Conservation (phyloP, 2,888 invertebrate genomes). For the Euclidia mi region DNA sequence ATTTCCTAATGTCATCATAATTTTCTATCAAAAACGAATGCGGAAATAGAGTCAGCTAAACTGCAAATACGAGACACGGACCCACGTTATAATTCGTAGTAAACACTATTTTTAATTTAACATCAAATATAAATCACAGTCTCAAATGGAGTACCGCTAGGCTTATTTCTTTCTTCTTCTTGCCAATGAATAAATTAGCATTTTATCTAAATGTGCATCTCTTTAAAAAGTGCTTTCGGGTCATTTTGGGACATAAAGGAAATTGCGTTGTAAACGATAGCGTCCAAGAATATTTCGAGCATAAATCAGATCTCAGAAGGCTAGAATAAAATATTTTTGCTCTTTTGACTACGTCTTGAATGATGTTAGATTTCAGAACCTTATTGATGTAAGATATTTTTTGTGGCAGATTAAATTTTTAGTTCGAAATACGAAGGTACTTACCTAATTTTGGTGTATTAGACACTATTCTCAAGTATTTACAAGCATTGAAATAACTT, state of each 20-base stretch:
- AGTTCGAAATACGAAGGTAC: background rate
- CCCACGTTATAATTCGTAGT: constrained; percentile 31
- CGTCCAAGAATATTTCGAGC: constrained; percentile 56
- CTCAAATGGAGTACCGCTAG: constrained; percentile 76
- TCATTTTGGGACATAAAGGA: constrained; percentile 66
- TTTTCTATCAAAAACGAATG: background rate
- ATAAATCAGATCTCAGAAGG: constrained; percentile 44
- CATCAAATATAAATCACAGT: constrained; percentile 80
- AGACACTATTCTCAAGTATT: too few relatives aligned
- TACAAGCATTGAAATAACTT: too few relatives aligned
- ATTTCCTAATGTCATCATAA: background rate
- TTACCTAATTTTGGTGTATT: too few relatives aligned
- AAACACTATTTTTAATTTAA: constrained; percentile 74
- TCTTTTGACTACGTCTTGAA: constrained; percentile 33
- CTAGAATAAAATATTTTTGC: constrained; percentile 28
- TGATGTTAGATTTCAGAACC: constrained; percentile 36
- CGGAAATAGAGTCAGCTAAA: constrained; percentile 15
- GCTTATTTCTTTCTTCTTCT: constrained; percentile 76
- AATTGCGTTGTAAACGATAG: constrained; percentile 62
- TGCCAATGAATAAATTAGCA: constrained; percentile 88
- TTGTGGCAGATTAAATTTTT: background rate
- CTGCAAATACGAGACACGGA: constrained; percentile 7
- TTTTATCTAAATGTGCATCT: constrained; percentile 86
- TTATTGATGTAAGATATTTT: constrained; percentile 26
- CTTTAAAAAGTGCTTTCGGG: constrained; percentile 81